Evolutionary conservation across 2,113 vertebrate species (phyloP).

Genomic region (Orcinus orca): DNA sequence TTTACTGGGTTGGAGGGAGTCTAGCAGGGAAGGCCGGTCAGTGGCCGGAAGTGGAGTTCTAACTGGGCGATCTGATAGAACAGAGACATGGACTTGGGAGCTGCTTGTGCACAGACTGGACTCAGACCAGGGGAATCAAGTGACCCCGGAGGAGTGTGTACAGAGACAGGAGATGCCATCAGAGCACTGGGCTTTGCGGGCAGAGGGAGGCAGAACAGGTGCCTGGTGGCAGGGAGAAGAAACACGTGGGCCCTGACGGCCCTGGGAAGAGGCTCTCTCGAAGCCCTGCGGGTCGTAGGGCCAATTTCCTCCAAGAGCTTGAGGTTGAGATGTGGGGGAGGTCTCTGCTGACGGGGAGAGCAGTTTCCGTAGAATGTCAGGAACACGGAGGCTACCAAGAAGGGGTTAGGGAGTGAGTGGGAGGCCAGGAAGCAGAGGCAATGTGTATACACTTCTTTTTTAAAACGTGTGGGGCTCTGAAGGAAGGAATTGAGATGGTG

Average conservation of each 20-base stretch:
- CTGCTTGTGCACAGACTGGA: background rate
- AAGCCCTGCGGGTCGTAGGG: background rate
- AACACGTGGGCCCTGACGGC: background rate
- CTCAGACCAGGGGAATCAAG: background rate
- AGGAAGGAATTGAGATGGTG: background rate
- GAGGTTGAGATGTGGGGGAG: background rate
- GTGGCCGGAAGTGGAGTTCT: background rate
- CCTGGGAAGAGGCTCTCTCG: background rate
- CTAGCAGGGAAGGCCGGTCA: background rate
- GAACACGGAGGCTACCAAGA: background rate
- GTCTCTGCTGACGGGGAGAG: background rate
- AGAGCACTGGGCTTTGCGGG: background rate
- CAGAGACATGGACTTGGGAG: background rate
- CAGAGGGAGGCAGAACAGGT: background rate
- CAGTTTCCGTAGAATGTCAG: background rate
- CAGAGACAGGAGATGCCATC: background rate
- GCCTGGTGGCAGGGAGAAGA: background rate
- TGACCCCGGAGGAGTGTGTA: accelerated
- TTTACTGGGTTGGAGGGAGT: background rate
- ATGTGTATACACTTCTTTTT: slow-evolving; percentile 20
- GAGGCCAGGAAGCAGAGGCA: slow-evolving; percentile 46
- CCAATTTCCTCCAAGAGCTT: background rate
- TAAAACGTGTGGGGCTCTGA: slow-evolving; percentile 52
- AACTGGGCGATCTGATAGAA: background rate
- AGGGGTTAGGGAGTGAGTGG: background rate